Evolutionary conservation across 1,140 invertebrate genomes (phyloP).

Genomic region (Leptinotarsa undecemlineata): DNA sequence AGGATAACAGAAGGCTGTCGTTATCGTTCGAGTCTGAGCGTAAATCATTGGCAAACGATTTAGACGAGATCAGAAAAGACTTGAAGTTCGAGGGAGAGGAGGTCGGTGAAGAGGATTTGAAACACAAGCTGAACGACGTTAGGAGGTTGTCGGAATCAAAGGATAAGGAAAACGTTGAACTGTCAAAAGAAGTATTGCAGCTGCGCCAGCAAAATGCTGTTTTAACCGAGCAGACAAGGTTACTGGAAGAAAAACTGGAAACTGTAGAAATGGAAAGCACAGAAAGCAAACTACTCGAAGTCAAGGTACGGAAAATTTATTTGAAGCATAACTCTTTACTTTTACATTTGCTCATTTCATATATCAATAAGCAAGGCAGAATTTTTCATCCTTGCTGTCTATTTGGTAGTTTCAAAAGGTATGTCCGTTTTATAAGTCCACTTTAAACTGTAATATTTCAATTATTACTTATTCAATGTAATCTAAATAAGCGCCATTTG

Average conservation of each 20-base stretch:
- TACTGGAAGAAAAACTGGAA: constrained; percentile 35
- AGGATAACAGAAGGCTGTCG: constrained; percentile 37
- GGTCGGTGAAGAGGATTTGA: background rate
- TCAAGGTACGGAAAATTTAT: constrained; percentile 27
- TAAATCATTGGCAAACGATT: constrained; percentile 34
- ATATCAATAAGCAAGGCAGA: no score
- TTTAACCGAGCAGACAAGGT: constrained; percentile 24
- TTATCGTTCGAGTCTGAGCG: constrained; percentile 34
- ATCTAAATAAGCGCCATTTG: no score
- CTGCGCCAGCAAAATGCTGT: constrained; percentile 24
- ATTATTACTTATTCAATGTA: no score
- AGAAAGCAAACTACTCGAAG: constrained; percentile 31
- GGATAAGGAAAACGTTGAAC: constrained; percentile 26
- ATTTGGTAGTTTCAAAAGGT: no score
- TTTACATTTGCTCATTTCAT: no score
- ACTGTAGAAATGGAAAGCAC: constrained; percentile 26
- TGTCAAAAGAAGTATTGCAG: constrained; percentile 32
- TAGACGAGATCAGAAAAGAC: constrained; percentile 35
- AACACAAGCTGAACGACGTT: constrained; percentile 11
- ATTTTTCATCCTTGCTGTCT: no score
- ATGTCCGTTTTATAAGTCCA: no score
- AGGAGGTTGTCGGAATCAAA: constrained; percentile 8
- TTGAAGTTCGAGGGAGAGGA: constrained; percentile 17
- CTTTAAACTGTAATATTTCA: no score
- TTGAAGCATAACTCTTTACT: no score